Conservation (phyloP, 1,140 invertebrate species). For the Microplitis mediator region DNA sequence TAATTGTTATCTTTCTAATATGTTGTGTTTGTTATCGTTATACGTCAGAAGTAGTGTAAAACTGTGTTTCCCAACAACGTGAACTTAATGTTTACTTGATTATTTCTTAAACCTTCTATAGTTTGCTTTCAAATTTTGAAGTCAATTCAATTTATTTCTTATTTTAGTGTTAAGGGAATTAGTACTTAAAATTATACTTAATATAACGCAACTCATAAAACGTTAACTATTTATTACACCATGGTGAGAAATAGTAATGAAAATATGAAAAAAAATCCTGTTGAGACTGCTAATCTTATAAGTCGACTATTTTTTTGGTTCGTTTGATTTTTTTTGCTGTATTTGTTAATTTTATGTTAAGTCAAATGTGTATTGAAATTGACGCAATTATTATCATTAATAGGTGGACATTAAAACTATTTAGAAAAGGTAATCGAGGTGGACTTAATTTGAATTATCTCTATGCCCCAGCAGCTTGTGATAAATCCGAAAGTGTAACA, state of each 20-base stretch:
- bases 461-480: constrained; percentile 60
- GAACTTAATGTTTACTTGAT: no score
- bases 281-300: constrained; percentile 22
- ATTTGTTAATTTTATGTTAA: not conserved
- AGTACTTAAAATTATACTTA: no score
- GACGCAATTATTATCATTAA: not conserved
- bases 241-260: not conserved
- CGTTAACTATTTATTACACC: no score
- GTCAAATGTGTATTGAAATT: not conserved
- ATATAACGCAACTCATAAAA: no score
- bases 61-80: no score
- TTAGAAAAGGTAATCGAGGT: constrained; percentile 61
- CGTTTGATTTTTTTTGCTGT: not conserved
- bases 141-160: no score
- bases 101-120: no score
- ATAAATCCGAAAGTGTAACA: constrained; percentile 61
- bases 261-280: constrained; percentile 1
- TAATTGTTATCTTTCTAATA: no score
- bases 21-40: no score
- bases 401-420: constrained; percentile 64
- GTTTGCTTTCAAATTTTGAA: no score
- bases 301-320: constrained; percentile 32
- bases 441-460: constrained; percentile 65
- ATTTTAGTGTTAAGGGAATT: no score
- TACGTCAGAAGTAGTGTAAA: no score